Conservation (phyloP, 2,113 vertebrate genomes). For the Motacilla alba region DNA sequence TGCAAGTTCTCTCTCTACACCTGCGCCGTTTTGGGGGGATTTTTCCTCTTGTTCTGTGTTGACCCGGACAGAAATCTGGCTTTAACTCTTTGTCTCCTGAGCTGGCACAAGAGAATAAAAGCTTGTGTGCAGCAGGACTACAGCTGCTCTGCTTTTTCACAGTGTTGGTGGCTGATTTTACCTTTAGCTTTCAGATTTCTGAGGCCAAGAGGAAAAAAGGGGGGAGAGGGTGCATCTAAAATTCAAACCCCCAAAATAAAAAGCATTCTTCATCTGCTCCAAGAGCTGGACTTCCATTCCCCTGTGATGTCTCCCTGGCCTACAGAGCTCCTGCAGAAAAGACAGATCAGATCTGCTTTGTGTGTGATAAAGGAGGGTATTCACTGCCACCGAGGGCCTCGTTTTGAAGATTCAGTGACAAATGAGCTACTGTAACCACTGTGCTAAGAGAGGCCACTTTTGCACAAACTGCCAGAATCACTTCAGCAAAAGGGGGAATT, state of each 20-base stretch:
- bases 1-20: background rate
- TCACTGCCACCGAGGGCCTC: background rate
- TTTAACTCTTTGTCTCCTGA: background rate
- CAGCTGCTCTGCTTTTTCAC: background rate
- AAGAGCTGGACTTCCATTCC: background rate
- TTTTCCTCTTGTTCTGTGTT: background rate
- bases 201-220: background rate
- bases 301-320: background rate
- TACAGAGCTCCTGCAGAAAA: background rate
- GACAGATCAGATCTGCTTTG: background rate
- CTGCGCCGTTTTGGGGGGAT: background rate
- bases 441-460: background rate
- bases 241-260: background rate
- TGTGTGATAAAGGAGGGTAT: background rate
- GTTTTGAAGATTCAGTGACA: background rate
- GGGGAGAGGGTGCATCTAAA: background rate
- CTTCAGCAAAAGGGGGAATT: background rate
- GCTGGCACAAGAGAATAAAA: background rate
- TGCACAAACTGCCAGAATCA: background rate
- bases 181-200: background rate
- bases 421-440: background rate
- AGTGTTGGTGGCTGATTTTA: background rate
- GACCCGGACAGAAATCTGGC: background rate
- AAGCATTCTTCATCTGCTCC: background rate
- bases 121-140: background rate